phyloP scores from a whole-genome alignment of 2,113 vertebrate species.

The Rhombomys opimus region DNA sequence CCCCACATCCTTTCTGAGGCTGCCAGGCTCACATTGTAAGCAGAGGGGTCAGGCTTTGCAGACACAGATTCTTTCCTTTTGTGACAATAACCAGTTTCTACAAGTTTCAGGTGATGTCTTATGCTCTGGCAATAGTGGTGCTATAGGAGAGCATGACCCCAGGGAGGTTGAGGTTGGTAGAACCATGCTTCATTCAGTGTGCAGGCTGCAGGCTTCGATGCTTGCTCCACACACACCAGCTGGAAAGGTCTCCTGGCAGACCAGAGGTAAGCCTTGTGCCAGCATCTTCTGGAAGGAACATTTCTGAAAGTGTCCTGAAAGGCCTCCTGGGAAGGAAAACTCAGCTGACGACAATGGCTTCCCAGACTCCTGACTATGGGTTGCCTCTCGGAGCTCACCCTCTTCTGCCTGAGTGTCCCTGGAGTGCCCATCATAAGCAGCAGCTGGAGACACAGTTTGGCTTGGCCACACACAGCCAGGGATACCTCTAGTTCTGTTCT shows the following conservation, averaged over 20 bases:
- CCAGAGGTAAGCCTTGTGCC: neutral
- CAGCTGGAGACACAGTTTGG: accelerated
- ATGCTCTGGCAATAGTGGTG: accelerated
- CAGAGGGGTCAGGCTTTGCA: accelerated
- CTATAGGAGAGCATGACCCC: too few species aligned
- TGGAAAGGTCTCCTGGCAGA: neutral
- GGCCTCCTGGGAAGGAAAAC: neutral
- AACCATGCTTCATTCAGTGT: neutral
- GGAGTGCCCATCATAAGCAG: accelerated
- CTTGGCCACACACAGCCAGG: accelerated
- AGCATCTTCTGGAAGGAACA: neutral
- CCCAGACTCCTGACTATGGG: neutral
- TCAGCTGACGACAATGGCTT: too few species aligned
- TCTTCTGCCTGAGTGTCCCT: too few species aligned
- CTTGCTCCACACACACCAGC: neutral
- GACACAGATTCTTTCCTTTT: neutral
- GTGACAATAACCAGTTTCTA: neutral
- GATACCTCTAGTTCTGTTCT: neutral
- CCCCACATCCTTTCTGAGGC: accelerated
- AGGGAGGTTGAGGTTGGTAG: neutral
- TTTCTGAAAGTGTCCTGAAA: neutral
- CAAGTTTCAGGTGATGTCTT: neutral
- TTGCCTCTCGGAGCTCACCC: neutral
- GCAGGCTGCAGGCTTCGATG: neutral
- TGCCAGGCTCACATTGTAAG: neutral